phyloP scores from a whole-genome alignment of 2,888 invertebrate species.

The Autographa pulchrina region DNA sequence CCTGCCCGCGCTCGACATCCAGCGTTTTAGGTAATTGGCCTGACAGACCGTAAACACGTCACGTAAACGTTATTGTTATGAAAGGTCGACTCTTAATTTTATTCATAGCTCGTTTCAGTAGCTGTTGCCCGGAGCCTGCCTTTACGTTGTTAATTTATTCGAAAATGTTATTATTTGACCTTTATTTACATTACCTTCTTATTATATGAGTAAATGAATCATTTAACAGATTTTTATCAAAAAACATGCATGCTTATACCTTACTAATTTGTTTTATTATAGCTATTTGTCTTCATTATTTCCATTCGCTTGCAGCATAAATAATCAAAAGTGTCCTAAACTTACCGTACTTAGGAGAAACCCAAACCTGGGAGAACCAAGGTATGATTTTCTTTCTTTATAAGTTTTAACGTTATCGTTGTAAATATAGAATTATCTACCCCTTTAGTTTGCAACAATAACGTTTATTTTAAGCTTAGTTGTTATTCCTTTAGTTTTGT shows the following conservation, averaged over 20 bases:
- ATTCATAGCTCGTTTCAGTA: constrained; percentile 45
- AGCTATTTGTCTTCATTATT: no score
- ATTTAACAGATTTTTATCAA: not conserved
- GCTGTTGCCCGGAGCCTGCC: constrained; percentile 23
- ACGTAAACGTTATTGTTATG: constrained; percentile 49
- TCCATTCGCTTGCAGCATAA: no score
- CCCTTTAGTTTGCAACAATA: not conserved
- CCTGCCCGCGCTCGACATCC: constrained; percentile 28
- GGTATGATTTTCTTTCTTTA: no score
- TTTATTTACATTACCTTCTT: not conserved
- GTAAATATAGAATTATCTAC: not conserved
- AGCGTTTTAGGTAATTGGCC: constrained; percentile 49
- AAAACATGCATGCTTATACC: no score
- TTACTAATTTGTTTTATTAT: no score
- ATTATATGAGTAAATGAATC: not conserved
- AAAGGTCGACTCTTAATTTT: constrained; percentile 48
- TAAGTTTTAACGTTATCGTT: not conserved
- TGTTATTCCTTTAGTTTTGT: constrained; percentile 17
- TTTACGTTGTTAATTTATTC: constrained; percentile 37
- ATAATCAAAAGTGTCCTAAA: no score
- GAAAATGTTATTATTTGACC: constrained; percentile 38
- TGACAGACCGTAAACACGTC: constrained; percentile 55
- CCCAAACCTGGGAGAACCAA: no score
- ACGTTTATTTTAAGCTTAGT: constrained; percentile 9
- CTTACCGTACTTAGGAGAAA: no score